Conservation (phyloP, 2,797 vertebrate genomes). For the Catamblyrhynchus diadema region DNA sequence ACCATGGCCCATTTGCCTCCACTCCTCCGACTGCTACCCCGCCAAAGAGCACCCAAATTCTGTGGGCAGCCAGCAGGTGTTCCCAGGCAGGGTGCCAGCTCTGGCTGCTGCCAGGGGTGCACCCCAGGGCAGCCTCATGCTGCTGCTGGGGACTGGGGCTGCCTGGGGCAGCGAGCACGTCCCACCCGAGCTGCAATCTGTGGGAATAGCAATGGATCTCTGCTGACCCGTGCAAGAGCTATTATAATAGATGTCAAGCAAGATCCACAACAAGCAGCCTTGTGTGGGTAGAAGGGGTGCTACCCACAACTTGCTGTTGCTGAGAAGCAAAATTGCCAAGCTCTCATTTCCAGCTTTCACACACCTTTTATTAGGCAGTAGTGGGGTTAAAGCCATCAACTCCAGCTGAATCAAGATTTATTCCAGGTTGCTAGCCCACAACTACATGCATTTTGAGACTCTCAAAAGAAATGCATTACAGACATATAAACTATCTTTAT, state of each 20-base stretch:
- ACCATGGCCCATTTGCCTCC: accelerated
- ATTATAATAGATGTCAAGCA: background rate
- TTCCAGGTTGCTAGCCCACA: background rate
- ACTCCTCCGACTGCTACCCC: accelerated
- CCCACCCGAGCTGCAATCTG: accelerated
- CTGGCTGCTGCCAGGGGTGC: background rate
- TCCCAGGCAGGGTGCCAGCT: accelerated
- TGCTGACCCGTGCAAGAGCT: background rate
- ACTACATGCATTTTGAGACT: background rate
- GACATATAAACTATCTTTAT: background rate
- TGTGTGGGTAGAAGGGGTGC: background rate
- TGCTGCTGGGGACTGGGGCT: background rate
- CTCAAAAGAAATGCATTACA: background rate
- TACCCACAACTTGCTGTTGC: background rate
- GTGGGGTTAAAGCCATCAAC: background rate
- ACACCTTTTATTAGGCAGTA: background rate
- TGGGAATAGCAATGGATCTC: accelerated
- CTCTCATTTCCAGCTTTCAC: background rate
- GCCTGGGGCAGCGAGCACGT: accelerated
- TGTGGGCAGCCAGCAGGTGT: background rate
- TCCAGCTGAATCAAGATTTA: background rate
- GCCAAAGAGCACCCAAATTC: accelerated
- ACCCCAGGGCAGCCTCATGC: background rate
- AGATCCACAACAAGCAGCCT: background rate
- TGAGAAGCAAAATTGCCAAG: background rate